Conservation (phyloP, 2,113 vertebrate genomes). For the Pollachius pollachius region DNA sequence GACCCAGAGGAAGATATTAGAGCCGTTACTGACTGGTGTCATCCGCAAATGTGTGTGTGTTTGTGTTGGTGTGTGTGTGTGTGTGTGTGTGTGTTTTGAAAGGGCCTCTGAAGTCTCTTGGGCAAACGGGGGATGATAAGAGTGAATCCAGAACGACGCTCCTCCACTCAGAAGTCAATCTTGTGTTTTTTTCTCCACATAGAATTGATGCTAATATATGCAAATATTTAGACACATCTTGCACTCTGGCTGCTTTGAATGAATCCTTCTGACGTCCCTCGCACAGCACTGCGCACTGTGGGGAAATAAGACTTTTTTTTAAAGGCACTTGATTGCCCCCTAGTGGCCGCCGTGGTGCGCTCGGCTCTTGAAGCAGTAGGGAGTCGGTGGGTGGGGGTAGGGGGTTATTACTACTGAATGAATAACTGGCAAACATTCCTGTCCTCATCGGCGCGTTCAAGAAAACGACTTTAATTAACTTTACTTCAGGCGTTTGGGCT, state of each 20-base stretch:
- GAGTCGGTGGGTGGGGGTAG: no score
- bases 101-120: not conserved
- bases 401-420: no score
- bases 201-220: slow-evolving; percentile 11
- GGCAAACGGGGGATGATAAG: not conserved
- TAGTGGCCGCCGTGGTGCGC: slow-evolving; percentile 33
- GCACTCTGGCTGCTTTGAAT: not conserved
- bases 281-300: slow-evolving; percentile 8
- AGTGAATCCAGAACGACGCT: no score
- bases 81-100: slow-evolving; percentile 27
- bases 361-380: no score
- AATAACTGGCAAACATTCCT: no score
- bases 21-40: not conserved
- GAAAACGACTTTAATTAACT: no score
- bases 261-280: not conserved
- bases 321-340: slow-evolving; percentile 55
- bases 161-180: no score
- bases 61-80: not conserved
- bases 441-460: no score
- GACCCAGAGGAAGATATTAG: slow-evolving; percentile 1
- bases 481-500: no score
- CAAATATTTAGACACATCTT: not conserved
- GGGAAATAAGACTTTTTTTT: no score
- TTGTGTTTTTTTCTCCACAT: not conserved
- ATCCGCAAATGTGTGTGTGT: not conserved